Evolutionary conservation across 2,888 invertebrate species (phyloP), one percentile per base, ranked within the genome.

Genomic region (Cepaea hortensis): DNA sequence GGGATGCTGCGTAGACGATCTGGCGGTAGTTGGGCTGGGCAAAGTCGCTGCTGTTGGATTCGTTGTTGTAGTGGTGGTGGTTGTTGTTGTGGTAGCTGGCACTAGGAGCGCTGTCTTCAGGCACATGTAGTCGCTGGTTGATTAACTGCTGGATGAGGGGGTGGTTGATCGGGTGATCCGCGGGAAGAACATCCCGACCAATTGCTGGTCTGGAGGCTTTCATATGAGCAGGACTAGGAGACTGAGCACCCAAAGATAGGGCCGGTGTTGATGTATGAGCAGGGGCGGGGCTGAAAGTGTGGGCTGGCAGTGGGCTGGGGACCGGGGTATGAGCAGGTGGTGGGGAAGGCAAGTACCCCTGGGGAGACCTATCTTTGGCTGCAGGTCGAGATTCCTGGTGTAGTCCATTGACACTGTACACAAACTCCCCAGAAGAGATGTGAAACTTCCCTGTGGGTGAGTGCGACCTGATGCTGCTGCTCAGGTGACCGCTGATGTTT

Each of bases 121-220:
- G 87, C 9, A 87, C 87, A 73, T 87, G 87, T 0, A 87, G 84
- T 23, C 87, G 62, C 70, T 87, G 87, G 76, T 84, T 87, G 65
- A 87, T 87, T 6, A 87, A 81, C 35, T 87, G 87, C 46, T 87
- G 87, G 68, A 87, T 81, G 68, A 87, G 84, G 6, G 87, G 87
- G 35, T 87, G 87, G 70, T 87, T 79, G 81, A 87, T 84, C 4
- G 87, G 87, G 68, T 87, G 87, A 23, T 87, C 87, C 55, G 84
- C 87, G 3, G 87, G 87, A 23, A 87, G 84, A 3, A 84, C 72
- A 35, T 87, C 87, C 18, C 50, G 75, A 7, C 77, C 35, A 0
- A 13, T 50, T 7, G 75, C 11, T 3, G 65, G 50, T 23, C 82
- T 75, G 11, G 82, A 18, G 46, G 50, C 23, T 35, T 76, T 76